Percentiles rank a stretch among this genome's conserved stretches.
Conservation (phyloP, 2,797 vertebrate genomes). For the Enteromius afrohamiltoni region DNA sequence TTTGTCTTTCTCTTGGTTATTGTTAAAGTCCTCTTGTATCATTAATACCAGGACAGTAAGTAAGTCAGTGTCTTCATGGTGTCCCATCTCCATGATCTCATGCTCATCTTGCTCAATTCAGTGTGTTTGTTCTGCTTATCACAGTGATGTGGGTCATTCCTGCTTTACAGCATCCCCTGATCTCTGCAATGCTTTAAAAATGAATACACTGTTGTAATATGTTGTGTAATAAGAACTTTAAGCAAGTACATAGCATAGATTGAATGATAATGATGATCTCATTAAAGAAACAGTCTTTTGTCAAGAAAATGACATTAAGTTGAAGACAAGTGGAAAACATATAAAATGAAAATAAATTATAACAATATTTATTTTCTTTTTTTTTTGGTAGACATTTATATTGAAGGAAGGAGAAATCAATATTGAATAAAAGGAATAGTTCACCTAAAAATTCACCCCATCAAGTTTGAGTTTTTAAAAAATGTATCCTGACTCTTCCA, state of each 20-base stretch:
- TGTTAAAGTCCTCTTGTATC: conserved; percentile 46
- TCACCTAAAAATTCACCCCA: too few relatives aligned
- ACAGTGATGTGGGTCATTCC: conserved; percentile 23
- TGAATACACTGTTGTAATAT: background rate
- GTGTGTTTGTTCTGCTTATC: conserved; percentile 49
- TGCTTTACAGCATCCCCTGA: background rate
- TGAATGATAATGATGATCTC: background rate
- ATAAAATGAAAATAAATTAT: background rate
- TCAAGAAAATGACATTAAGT: background rate
- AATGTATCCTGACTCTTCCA: too few relatives aligned
- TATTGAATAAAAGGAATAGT: background rate
- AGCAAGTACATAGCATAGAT: background rate
- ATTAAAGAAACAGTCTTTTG: background rate
- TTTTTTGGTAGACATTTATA: background rate
- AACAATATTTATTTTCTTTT: background rate
- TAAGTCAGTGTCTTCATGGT: conserved; percentile 38
- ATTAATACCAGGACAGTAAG: conserved; percentile 34
- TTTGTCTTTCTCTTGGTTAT: conserved; percentile 48
- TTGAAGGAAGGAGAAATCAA: background rate
- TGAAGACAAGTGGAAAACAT: background rate
- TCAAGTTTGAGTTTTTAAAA: too few relatives aligned
- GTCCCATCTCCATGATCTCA: conserved; percentile 27
- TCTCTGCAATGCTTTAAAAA: background rate
- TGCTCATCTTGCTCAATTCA: conserved; percentile 15
- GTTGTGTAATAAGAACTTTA: background rate